Evolutionary conservation across 2,113 vertebrate species (phyloP).

Genomic region (Zosterops hypoxanthus): DNA sequence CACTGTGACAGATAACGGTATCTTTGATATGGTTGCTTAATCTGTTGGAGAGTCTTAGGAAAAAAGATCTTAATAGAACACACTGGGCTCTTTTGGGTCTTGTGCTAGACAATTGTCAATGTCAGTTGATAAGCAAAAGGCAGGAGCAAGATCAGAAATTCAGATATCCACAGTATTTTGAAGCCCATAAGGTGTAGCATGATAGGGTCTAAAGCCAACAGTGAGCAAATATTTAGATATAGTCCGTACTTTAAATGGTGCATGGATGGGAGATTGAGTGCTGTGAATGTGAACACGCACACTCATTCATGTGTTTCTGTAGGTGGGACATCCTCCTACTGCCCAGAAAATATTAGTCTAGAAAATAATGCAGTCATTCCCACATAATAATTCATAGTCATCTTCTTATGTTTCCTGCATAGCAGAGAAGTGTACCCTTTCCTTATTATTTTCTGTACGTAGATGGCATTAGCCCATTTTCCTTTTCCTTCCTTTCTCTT

Average conservation of each 20-base stretch:
- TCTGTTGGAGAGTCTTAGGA: neutral
- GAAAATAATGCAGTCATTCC: neutral
- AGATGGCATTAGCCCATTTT: neutral
- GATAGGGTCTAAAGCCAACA: neutral
- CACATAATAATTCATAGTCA: neutral
- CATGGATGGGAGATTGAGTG: accelerated
- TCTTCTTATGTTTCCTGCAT: neutral
- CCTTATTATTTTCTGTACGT: neutral
- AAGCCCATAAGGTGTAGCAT: neutral
- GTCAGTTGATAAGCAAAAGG: neutral
- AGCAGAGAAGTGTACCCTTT: neutral
- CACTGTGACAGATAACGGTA: neutral
- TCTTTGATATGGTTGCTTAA: neutral
- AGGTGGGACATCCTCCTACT: neutral
- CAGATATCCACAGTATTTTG: neutral
- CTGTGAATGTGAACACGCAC: neutral
- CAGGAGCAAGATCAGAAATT: neutral
- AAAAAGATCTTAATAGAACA: neutral
- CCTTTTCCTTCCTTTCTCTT: neutral
- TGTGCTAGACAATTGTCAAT: neutral
- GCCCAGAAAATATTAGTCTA: neutral
- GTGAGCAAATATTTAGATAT: neutral
- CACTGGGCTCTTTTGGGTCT: neutral
- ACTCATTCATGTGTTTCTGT: neutral
- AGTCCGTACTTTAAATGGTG: neutral